Evolutionary conservation across 2,113 vertebrate species (phyloP).

Genomic region (Solea solea): DNA sequence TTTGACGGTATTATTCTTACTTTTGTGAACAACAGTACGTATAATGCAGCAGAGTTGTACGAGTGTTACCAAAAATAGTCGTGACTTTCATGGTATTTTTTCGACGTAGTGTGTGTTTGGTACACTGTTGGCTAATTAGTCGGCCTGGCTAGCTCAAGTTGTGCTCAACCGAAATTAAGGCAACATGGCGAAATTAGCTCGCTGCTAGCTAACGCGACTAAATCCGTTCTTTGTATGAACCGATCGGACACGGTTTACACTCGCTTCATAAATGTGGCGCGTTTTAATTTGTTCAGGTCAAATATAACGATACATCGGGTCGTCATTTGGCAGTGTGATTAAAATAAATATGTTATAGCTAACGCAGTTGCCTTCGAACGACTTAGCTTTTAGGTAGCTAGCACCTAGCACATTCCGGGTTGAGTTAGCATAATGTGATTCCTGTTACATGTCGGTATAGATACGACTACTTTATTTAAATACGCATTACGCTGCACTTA

Average conservation of each 20-base stretch:
- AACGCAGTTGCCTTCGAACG: conserved; percentile 16
- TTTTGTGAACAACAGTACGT: neutral
- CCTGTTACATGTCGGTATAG: neutral
- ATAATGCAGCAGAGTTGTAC: neutral
- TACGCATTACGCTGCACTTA: neutral
- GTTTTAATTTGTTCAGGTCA: neutral
- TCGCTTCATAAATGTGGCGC: too few species aligned
- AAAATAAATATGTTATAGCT: neutral
- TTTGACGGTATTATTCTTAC: conserved; percentile 8
- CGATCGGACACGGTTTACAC: neutral
- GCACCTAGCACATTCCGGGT: neutral
- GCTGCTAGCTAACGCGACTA: conserved; percentile 33
- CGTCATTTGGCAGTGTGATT: too few species aligned
- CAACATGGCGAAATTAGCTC: conserved; percentile 73
- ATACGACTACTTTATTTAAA: neutral
- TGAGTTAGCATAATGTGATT: neutral
- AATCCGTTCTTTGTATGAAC: conserved; percentile 14
- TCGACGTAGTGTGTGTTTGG: neutral
- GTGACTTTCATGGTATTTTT: rapidly evolving
- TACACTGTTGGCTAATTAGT: conserved; percentile 33
- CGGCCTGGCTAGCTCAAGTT: conserved; percentile 25
- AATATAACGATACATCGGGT: rapidly evolving
- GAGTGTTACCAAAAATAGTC: neutral
- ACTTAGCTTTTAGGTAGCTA: conserved; percentile 19
- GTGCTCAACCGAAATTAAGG: conserved; percentile 32